Percentiles rank a stretch among this genome's conserved stretches.
Evolutionary conservation across 2,888 invertebrate genomes (phyloP).

Genomic region (Arrhopalites spinosus): DNA sequence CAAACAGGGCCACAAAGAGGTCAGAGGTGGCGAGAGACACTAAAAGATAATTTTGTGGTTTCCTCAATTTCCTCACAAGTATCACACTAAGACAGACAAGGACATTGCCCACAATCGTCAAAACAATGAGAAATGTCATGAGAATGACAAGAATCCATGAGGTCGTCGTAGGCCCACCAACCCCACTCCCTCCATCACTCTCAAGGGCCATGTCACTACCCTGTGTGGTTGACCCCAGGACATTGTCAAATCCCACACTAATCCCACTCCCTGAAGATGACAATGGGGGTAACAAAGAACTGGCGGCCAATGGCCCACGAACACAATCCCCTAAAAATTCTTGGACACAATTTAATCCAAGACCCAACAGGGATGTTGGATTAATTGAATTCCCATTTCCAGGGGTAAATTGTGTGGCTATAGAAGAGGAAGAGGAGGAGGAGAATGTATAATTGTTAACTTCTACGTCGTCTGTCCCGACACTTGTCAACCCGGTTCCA

Average conservation of each 20-base stretch:
- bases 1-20: constrained; percentile 90
- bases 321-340: background rate
- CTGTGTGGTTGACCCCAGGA: background rate
- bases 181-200: background rate
- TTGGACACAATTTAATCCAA: background rate
- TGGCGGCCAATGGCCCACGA: background rate
- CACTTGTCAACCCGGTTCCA: background rate
- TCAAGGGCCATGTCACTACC: background rate
- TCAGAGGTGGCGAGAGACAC: constrained; percentile 96
- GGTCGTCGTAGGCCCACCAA: background rate
- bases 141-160: constrained; percentile 63
- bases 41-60: constrained; percentile 87
- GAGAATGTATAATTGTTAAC: no score
- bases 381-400: background rate
- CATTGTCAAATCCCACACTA: background rate
- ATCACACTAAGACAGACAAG: constrained; percentile 95
- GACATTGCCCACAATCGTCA: constrained; percentile 85
- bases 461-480: no score
- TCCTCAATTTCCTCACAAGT: constrained; percentile 85
- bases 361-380: background rate
- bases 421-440: background rate
- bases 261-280: background rate
- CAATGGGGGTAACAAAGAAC: background rate
- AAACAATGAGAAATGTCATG: constrained; percentile 64
- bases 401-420: background rate